Evolutionary conservation across 2,888 invertebrate species (phyloP).

Genomic region (Caenorhabditis panamensis): DNA sequence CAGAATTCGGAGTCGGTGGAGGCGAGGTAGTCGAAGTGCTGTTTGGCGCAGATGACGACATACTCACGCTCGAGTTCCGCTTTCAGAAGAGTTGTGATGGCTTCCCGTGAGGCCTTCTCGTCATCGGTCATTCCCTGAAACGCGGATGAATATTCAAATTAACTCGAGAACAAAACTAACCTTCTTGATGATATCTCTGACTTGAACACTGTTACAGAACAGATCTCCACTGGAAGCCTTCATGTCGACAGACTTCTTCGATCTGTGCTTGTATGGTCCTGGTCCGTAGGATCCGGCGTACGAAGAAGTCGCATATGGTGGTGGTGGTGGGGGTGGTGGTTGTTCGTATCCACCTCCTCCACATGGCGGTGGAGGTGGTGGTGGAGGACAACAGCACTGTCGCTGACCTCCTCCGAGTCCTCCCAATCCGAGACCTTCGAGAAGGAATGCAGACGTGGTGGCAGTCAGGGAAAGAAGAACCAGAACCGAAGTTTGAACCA

Average conservation of each 20-base stretch:
- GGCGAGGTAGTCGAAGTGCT: slow-evolving; percentile 57
- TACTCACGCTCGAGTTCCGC: slow-evolving; percentile 45
- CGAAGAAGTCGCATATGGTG: slow-evolving; percentile 34
- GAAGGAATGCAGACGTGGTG: slow-evolving; percentile 52
- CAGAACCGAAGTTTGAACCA: slow-evolving; percentile 46
- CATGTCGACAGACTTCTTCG: slow-evolving; percentile 45
- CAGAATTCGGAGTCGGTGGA: slow-evolving; percentile 60
- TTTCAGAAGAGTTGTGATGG: slow-evolving; percentile 49
- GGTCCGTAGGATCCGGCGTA: slow-evolving; percentile 50
- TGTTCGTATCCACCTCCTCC: slow-evolving; percentile 56
- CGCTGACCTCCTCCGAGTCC: slow-evolving; percentile 34
- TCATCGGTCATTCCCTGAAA: slow-evolving; percentile 56
- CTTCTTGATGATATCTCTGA: slow-evolving; percentile 60
- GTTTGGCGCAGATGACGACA: slow-evolving; percentile 59
- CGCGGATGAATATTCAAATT: no score
- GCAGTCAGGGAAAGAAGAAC: slow-evolving; percentile 36
- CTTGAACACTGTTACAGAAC: slow-evolving; percentile 56
- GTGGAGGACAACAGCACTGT: slow-evolving; percentile 59
- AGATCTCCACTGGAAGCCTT: slow-evolving; percentile 55
- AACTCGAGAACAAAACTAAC: no score
- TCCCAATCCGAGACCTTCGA: slow-evolving; percentile 59
- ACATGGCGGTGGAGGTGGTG: slow-evolving; percentile 61
- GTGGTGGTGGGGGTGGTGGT: slow-evolving; percentile 54
- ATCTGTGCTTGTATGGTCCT: slow-evolving; percentile 40
- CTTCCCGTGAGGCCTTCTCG: slow-evolving; percentile 55